phyloP scores from a whole-genome alignment of 2,113 vertebrate genomes.

The Numida meleagris region DNA sequence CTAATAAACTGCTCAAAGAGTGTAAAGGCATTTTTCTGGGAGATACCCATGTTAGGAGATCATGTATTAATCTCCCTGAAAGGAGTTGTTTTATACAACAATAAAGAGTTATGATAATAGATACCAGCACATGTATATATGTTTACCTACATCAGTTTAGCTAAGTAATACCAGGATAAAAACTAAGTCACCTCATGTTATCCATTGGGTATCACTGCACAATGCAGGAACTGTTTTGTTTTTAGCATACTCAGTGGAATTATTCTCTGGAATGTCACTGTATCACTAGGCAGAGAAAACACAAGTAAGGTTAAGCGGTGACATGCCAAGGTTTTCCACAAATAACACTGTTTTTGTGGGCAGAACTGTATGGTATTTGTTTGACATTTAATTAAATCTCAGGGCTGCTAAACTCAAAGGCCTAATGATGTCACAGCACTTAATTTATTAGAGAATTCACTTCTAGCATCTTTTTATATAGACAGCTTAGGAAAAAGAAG shows the following conservation, averaged over 20 bases:
- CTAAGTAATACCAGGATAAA: not conserved
- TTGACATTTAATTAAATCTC: conserved; percentile 73
- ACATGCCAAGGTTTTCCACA: conserved; percentile 32
- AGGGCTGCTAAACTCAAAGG: conserved; percentile 24
- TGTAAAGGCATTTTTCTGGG: not conserved
- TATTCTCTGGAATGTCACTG: not conserved
- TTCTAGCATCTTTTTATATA: not conserved
- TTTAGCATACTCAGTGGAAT: not conserved
- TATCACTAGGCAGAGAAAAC: not conserved
- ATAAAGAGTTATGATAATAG: not conserved
- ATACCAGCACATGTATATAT: not conserved
- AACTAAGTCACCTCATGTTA: not conserved
- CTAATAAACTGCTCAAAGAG: not conserved
- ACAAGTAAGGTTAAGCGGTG: conserved; percentile 4
- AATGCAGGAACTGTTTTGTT: not conserved
- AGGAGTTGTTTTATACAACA: not conserved
- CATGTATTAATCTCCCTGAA: not conserved
- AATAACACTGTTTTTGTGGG: conserved; percentile 48
- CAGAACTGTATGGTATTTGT: conserved; percentile 60
- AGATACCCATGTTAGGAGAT: not conserved
- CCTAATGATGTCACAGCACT: conserved; percentile 40
- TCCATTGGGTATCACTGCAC: not conserved
- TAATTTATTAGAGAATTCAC: conserved; percentile 34
- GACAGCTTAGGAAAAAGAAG: not conserved
- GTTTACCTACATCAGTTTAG: not conserved